phyloP scores from a whole-genome alignment of 1,140 invertebrate genomes.

The Coelopa frigida region DNA sequence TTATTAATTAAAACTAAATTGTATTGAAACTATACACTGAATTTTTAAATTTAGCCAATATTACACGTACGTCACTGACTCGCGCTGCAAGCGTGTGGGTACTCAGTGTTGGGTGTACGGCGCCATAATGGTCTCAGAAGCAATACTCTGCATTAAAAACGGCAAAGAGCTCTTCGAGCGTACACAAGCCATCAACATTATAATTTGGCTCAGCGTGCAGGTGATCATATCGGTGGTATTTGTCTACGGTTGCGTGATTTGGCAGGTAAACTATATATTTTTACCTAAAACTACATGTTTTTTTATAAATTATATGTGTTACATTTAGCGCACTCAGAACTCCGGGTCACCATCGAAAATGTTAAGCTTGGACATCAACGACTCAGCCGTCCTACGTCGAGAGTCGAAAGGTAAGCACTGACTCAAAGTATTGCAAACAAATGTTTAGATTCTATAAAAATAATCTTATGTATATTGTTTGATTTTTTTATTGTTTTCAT shows the following conservation, averaged over 20 bases:
- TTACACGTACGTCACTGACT: conserved; percentile 95
- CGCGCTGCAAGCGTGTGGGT: conserved; percentile 90
- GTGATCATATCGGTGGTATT: conserved; percentile 76
- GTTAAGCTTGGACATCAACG: no score
- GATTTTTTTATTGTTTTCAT: no score
- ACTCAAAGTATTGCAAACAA: no score
- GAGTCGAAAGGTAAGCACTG: no score
- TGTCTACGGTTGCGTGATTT: conserved; percentile 78
- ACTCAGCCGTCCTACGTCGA: no score
- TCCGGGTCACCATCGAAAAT: no score
- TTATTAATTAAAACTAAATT: conserved; percentile 2
- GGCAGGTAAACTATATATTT: conserved; percentile 59
- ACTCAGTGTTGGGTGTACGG: conserved; percentile 99
- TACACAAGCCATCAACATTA: conserved; percentile 85
- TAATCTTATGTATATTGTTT: no score
- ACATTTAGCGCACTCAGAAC: no score
- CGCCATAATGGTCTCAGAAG: conserved; percentile 91
- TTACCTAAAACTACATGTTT: background rate
- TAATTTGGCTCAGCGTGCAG: conserved; percentile 87
- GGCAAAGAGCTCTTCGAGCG: conserved; percentile 86
- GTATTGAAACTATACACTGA: no score
- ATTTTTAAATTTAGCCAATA: conserved; percentile 68
- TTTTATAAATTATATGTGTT: background rate
- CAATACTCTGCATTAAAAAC: conserved; percentile 94
- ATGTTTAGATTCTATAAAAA: no score